Evolutionary conservation across 2,797 vertebrate species (phyloP), one percentile per base, ranked within the genome.

Genomic region (Malacoctenus gilli): DNA sequence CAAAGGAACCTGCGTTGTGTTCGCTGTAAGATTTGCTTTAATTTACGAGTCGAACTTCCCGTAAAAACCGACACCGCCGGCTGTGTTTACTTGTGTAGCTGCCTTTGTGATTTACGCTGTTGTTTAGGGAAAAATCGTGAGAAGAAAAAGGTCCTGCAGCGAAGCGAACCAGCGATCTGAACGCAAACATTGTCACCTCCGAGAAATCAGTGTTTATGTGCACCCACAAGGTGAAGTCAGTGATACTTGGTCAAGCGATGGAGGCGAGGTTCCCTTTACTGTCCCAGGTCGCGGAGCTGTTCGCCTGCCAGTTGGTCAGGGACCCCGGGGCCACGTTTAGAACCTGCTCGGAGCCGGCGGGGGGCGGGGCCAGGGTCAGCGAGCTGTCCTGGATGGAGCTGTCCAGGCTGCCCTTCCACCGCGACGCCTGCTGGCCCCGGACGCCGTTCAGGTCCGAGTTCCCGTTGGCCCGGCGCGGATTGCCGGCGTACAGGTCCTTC

Each of bases 261-360:
- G 85, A 89, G 8, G 69, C 44, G 32, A 67, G 31, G 18, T 47
- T 72, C 50, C 82, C 75, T 15, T 63, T 75, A 43, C 51, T 75
- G 52, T 52, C 82, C 50, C 61, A 71, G 2, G 43, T 82, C 4
- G 42, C 13, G 3, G 84, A 79, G 14, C 31, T 55, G 7, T 63
- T 67, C 0, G 50, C 25, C 48, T 66, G 60, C 63, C 58, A 60
- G 13, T 47, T 68, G n/a, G 44, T 48, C 38, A 60, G 41, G n/a
- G 85, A 87, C 28, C 86, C 83, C 1, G 80, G 80, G 23, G 80
- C 60, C 0, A 87, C 77, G 0, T 83, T 80, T 38, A 88, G 49
- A 56, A 58, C 57, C 48, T 72, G 66, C n/a, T 82, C 74, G 4
- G 50, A 35, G 44, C 23, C 28, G 2, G 72, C 14, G 0, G 36